Evolutionary conservation across 2,797 vertebrate species (phyloP).

Genomic region (Dromococcyx pavoninus): DNA sequence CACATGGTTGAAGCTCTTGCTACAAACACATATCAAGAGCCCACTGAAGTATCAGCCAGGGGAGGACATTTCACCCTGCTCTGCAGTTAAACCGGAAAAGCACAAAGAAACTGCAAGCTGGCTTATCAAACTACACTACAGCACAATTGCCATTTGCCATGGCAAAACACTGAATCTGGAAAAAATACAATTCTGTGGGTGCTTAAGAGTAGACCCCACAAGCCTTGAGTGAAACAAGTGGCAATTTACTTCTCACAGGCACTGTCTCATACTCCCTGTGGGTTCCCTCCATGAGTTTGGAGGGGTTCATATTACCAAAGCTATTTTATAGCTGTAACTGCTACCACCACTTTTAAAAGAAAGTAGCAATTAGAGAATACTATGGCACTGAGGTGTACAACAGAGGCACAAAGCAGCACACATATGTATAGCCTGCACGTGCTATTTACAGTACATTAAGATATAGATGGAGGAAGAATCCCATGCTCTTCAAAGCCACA

Average conservation of each 20-base stretch:
- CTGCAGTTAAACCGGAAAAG: background rate
- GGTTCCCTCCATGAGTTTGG: background rate
- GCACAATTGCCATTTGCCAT: background rate
- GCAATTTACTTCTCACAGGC: background rate
- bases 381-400: background rate
- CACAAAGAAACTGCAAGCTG: background rate
- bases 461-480: background rate
- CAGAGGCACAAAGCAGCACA: background rate
- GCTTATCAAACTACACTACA: background rate
- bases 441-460: no score
- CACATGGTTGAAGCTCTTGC: background rate
- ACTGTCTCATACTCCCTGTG: accelerated
- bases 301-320: background rate
- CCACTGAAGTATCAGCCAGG: background rate
- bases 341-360: background rate
- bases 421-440: accelerated
- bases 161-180: background rate
- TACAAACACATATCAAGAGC: background rate
- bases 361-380: background rate
- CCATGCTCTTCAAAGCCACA: background rate
- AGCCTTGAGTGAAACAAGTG: background rate
- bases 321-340: background rate
- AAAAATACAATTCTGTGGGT: background rate
- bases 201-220: background rate
- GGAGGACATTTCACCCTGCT: background rate